A percentile compares a stretch with the other conserved stretches of the same genome.
Evolutionary conservation across 2,888 invertebrate species (phyloP).

Genomic region (Frankliniella intonsa): DNA sequence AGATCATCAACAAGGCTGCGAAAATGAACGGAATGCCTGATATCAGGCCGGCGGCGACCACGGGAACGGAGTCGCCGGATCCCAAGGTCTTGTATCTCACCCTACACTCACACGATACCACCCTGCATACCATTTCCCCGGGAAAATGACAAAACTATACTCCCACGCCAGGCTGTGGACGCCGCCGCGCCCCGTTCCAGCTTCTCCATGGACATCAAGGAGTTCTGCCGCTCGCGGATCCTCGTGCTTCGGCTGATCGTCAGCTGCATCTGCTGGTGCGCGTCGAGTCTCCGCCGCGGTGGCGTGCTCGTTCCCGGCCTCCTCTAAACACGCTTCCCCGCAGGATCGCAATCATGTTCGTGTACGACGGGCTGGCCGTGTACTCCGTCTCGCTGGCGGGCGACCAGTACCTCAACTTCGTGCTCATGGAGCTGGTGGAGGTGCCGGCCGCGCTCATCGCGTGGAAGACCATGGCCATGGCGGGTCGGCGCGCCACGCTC

Average conservation of each 20-base stretch:
- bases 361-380: conserved; percentile 39
- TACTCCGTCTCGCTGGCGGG: conserved; percentile 40
- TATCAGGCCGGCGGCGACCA: neutral
- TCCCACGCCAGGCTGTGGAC: too few relatives aligned
- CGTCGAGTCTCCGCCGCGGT: neutral
- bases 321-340: neutral
- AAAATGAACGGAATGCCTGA: neutral
- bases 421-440: conserved; percentile 37
- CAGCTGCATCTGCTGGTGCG: neutral
- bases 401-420: conserved; percentile 40
- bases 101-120: too few relatives aligned
- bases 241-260: neutral
- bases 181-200: neutral
- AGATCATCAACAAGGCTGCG: neutral
- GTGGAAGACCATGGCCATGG: conserved; percentile 34
- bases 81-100: too few relatives aligned
- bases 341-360: neutral
- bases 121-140: too few relatives aligned
- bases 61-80: neutral
- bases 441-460: conserved; percentile 39
- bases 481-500: conserved; percentile 36
- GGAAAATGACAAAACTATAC: too few relatives aligned
- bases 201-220: neutral
- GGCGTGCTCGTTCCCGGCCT: conserved; percentile 20
- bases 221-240: neutral